Percentiles rank a stretch among this genome's conserved stretches.
Conservation (phyloP, 2,113 vertebrate genomes). For the Oophaga pumilio region DNA sequence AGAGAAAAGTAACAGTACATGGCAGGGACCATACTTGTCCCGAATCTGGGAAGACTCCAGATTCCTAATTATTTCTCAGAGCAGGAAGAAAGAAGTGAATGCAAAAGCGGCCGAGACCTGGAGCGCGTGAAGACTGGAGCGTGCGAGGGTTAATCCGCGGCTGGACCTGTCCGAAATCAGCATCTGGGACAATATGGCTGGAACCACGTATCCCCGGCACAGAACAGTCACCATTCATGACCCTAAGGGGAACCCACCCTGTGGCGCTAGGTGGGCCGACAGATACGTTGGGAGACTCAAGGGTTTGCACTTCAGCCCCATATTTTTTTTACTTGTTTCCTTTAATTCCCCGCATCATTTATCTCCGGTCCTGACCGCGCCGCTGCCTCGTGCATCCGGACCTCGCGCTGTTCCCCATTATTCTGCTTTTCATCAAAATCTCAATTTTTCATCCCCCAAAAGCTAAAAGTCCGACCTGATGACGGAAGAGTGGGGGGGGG, state of each 20-base stretch:
- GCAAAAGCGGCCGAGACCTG: not conserved
- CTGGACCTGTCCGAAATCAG: too few species aligned
- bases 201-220: too few species aligned
- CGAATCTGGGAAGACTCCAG: not conserved
- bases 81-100: not conserved
- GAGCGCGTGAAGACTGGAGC: not conserved
- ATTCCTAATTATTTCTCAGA: not conserved
- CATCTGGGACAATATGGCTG: too few species aligned
- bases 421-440: constrained; percentile 37
- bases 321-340: not conserved
- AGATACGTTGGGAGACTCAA: not conserved
- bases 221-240: too few species aligned
- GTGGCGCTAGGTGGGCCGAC: too few species aligned
- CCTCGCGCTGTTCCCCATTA: not conserved
- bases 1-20: not conserved
- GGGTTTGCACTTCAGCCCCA: not conserved
- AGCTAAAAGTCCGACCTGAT: constrained; percentile 8
- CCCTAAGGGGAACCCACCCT: too few species aligned
- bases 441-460: constrained; percentile 6
- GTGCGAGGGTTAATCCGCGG: not conserved
- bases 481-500: not conserved
- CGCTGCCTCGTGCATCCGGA: not conserved
- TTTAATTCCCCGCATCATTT: not conserved
- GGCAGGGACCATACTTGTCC: not conserved
- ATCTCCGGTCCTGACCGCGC: not conserved